Evolutionary conservation across 2,888 invertebrate species (phyloP).

Genomic region (Habroteleia sp.): DNA sequence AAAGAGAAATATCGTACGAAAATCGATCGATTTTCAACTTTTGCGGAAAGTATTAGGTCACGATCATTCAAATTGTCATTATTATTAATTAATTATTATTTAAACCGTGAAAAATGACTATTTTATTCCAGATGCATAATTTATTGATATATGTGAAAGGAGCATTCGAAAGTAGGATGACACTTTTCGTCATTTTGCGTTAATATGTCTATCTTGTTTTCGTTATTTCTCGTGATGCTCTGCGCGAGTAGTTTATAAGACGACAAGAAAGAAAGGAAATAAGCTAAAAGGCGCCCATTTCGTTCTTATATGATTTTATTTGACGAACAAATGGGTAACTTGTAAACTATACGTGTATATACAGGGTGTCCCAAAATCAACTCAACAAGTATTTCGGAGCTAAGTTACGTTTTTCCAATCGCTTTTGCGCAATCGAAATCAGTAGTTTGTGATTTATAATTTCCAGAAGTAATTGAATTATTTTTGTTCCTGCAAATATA

Average conservation of each 20-base stretch:
- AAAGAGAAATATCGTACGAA: slow-evolving; percentile 16
- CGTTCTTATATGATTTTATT: slow-evolving; percentile 35
- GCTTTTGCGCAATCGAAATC: background rate
- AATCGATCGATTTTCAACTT: slow-evolving; percentile 31
- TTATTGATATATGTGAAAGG: slow-evolving; percentile 60
- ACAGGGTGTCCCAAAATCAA: slow-evolving; percentile 52
- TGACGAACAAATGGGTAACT: slow-evolving; percentile 19
- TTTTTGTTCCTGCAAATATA: slow-evolving; percentile 6
- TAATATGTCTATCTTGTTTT: slow-evolving; percentile 29
- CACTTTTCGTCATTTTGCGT: slow-evolving; percentile 38
- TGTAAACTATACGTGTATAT: slow-evolving; percentile 36
- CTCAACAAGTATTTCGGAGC: slow-evolving; percentile 12
- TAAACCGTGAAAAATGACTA: slow-evolving; percentile 55
- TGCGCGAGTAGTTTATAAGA: slow-evolving; percentile 28
- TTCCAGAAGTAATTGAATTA: slow-evolving; percentile 5
- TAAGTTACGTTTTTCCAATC: background rate
- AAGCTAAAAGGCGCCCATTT: slow-evolving; percentile 8
- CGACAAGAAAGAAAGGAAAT: slow-evolving; percentile 1
- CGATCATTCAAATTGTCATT: slow-evolving; percentile 61
- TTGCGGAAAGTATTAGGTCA: slow-evolving; percentile 66
- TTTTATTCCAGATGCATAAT: slow-evolving; percentile 60
- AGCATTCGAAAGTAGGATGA: slow-evolving; percentile 49
- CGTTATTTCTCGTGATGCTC: slow-evolving; percentile 49
- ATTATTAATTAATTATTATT: slow-evolving; percentile 59
- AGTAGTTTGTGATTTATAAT: background rate